Evolutionary conservation across 2,888 invertebrate genomes (phyloP), one percentile per base, ranked within the genome.

Genomic region (Lathronympha strigana): DNA sequence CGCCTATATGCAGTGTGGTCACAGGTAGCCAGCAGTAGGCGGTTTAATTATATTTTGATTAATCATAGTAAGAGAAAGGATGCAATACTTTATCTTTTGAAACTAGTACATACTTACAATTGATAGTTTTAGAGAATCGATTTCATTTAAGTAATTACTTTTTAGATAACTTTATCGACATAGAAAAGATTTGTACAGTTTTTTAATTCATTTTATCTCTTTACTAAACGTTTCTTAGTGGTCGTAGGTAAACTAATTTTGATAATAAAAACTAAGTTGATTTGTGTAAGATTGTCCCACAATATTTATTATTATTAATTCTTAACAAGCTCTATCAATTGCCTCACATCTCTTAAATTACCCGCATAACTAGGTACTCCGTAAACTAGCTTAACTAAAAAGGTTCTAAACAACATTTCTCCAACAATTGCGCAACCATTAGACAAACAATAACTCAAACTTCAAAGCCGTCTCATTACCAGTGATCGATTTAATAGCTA

Each of bases 41-140:
- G 68, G 72, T 74, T 76, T 74, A 75, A 78, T 78, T 78, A 77
- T 70, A 68, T 69, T 71, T 76, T 76, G 77, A 82, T 80, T 79
- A 80, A 82, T 83, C 76, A 77, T 70, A 60, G 58, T 69, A 73
- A 67, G 68, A 54, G 68, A 72, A 67, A 72, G 71, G 69, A 66
- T 68, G 68, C 68, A 68, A 71, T 69, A n/a, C 23, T 47, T 76
- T 74, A 68, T 50, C 69, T 63, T 71, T 68, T 60, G 43, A 62
- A 63, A 68, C 62, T 63, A 61, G 70, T 68, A 61, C 45, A 36
- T 43, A 60, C 33, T 31, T 45, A 43, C 19, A 6, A 40, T 47
- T 31, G 28, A 43, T 61, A 13, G 33, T 53, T 33, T 23, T 13
- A n/a, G 23, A n/a, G 9, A 28, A 19, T 17, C 28, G 28, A 31